Base-by-base conservation (phyloP, 2,113 vertebrate genomes). In the Verasper variegatus region DNA sequence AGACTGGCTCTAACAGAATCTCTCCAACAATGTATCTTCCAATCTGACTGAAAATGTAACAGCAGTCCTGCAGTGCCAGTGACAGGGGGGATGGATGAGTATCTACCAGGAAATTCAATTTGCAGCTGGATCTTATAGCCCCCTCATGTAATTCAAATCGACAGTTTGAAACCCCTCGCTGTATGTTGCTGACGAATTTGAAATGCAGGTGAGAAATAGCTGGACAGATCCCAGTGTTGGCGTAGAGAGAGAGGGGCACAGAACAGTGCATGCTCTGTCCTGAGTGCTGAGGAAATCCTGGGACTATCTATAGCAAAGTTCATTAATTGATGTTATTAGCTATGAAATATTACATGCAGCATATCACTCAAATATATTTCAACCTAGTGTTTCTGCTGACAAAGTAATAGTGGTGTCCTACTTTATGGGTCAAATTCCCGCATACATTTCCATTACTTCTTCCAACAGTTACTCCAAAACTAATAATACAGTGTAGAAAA, bases 191-290 rank as follows among this genome's bases (percentile, higher is more conserved):
- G 89, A 91, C 80, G 88, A 88, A 90, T 80, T 89, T 92, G 71
- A 82, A 78, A 78, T 3, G 45, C 45, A 81, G 87, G 90, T 92
- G 91, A 88, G 85, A 91, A 91, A 91, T 91, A 89, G 64, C 81
- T 81, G 80, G 26, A 78, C 57, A 15, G 77, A 55, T 80, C 72
- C 31, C 0, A 10, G 57, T 55, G 81, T 60, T 51, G 55, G 74
- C 13, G 65, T n/a, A 2, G 58, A 24, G 77, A 21, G 70, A 54
- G 69, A 56, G 55, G 51, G 55, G 51, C 79, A 76, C 59, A 78
- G 72, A 82, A 74, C 66, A 45, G 72, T 20, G 20, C 77, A 74
- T 87, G 72, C 73, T 80, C 70, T 69, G 59, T 42, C 23, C 42
- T 21, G 64, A 70, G 62, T 49, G 26, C 55, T 35, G 68, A 70